These are phyloP conservation scores for Podarcis muralis DNA, from an alignment of 2,113 vertebrate genomes.

Conservation along the genomic window DNA sequence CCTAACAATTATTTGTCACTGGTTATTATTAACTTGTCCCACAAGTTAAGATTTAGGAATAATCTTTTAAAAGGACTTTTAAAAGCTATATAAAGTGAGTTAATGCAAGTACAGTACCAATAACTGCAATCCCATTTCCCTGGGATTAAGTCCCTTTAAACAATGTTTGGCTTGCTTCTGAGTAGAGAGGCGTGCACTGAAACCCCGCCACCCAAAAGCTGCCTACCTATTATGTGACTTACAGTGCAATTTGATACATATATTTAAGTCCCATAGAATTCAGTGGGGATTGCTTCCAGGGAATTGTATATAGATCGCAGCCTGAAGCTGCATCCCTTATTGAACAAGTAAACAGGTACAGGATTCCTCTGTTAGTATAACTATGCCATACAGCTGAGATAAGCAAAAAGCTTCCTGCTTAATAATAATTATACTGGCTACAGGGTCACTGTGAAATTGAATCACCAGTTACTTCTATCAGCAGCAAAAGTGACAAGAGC, in stretches of 20 bases:
- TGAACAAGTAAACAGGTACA: background rate
- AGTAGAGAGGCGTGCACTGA: background rate
- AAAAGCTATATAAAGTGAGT: background rate
- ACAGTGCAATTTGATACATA: slow-evolving; percentile 15
- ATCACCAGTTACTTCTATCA: slow-evolving; percentile 63
- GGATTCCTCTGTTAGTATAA: slow-evolving; percentile 10
- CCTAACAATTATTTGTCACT: slow-evolving; percentile 19
- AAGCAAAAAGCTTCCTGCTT: slow-evolving; percentile 63
- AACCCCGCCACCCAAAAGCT: slow-evolving; percentile 39
- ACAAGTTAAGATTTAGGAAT: slow-evolving; percentile 47
- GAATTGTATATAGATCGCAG: too few relatives aligned
- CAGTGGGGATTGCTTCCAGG: too few relatives aligned
- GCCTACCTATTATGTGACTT: slow-evolving; percentile 52
- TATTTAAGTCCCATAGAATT: background rate
- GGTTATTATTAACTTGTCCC: slow-evolving; percentile 16
- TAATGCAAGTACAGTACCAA: slow-evolving; percentile 3
- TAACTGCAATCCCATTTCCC: background rate
- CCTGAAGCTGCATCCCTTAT: background rate
- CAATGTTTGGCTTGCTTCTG: background rate
- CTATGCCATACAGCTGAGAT: slow-evolving; percentile 51
- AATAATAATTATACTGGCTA: slow-evolving; percentile 61
- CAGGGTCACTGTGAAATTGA: slow-evolving; percentile 54
- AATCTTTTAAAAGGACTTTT: background rate
- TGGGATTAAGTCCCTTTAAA: background rate
- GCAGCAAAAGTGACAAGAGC: slow-evolving; percentile 55